These are phyloP conservation scores for Lissocephala sabroskyi DNA, from an alignment of 2,888 invertebrate species.

Conservation along the genomic window DNA sequence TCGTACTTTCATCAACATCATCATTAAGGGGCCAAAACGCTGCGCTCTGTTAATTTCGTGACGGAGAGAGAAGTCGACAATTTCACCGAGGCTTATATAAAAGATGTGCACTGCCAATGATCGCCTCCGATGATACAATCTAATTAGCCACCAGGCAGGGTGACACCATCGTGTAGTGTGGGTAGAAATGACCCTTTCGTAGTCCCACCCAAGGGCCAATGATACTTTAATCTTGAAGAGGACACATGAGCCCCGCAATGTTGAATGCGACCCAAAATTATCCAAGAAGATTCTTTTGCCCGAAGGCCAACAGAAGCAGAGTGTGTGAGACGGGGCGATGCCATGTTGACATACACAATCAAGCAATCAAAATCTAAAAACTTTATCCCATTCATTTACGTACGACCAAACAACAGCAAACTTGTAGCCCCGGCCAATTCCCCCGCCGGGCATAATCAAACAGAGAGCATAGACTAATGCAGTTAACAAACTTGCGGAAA, in stretches of 20 bases:
- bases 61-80: not conserved
- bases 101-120: constrained; percentile 23
- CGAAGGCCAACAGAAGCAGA: too few species aligned
- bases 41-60: constrained; percentile 40
- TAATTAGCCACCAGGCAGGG: constrained; percentile 34
- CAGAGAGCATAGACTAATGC: constrained; percentile 56
- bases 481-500: constrained; percentile 62
- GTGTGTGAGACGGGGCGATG: constrained; percentile 14
- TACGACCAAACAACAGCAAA: constrained; percentile 41
- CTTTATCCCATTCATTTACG: constrained; percentile 54
- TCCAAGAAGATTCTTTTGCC: too few species aligned
- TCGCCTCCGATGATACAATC: constrained; percentile 55
- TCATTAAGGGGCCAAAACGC: not conserved
- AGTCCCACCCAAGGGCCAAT: constrained; percentile 3
- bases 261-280: not conserved
- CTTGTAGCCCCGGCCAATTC: constrained; percentile 22
- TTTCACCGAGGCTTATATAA: constrained; percentile 35
- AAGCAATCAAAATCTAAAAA: constrained; percentile 67
- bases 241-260: too few species aligned
- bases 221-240: constrained; percentile 2
- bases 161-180: constrained; percentile 17
- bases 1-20: too few species aligned
- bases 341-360: constrained; percentile 61
- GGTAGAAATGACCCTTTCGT: constrained; percentile 11
- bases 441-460: constrained; percentile 57